Evolutionary conservation across 2,113 vertebrate species (phyloP).

Genomic region (Cygnus atratus): DNA sequence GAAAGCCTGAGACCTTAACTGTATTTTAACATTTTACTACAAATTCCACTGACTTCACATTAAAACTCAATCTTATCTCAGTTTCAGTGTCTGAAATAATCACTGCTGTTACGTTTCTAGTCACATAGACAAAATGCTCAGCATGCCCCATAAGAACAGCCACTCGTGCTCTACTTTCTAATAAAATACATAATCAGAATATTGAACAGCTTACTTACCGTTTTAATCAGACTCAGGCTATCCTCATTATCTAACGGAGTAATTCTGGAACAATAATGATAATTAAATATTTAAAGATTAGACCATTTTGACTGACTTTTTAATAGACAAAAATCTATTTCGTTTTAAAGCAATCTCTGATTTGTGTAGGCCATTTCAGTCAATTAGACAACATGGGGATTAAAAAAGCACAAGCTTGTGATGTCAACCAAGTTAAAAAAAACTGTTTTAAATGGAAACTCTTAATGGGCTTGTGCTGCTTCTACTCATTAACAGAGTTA

Average conservation of each 20-base stretch:
- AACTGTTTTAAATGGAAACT: background rate
- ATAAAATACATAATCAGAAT: background rate
- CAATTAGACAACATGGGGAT: background rate
- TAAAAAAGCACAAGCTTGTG: background rate
- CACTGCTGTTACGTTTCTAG: background rate
- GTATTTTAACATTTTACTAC: background rate
- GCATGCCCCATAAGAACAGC: background rate
- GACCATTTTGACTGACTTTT: background rate
- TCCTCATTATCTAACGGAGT: conserved; percentile 83
- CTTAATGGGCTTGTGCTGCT: background rate
- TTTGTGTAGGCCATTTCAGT: background rate
- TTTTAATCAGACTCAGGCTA: conserved; percentile 87
- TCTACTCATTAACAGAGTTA: background rate
- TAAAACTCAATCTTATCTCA: background rate
- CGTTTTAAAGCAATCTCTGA: background rate
- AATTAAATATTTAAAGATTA: background rate
- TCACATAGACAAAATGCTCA: background rate
- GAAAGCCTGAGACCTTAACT: background rate
- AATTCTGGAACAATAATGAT: conserved; percentile 74
- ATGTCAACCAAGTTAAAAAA: background rate
- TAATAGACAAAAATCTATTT: background rate
- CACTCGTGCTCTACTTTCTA: background rate
- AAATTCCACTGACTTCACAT: background rate
- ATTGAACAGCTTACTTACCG: conserved; percentile 79
- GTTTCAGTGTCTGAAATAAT: background rate